Evolutionary conservation across 2,113 vertebrate genomes (phyloP).

Genomic region (Cyanocitta stelleri): DNA sequence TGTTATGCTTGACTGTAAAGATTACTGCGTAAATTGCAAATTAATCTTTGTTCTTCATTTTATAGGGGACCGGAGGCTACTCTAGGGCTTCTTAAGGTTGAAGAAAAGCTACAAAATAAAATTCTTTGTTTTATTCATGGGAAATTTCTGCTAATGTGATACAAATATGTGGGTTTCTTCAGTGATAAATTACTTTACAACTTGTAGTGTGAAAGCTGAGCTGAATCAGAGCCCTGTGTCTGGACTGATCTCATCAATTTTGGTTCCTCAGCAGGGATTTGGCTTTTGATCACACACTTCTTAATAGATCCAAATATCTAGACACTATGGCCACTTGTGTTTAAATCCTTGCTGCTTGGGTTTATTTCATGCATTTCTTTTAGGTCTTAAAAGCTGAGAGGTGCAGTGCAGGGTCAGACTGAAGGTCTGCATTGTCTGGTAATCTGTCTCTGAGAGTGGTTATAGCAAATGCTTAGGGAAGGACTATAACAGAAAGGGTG

Average conservation of each 20-base stretch:
- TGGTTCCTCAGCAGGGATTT: conserved; percentile 39
- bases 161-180: conserved; percentile 37
- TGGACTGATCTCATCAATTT: conserved; percentile 44
- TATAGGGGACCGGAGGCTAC: background rate
- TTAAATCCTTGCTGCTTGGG: conserved; percentile 38
- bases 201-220: conserved; percentile 34
- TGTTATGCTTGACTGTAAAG: conserved; percentile 37
- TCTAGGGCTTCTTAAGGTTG: background rate
- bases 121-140: conserved; percentile 48
- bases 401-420: background rate
- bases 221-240: conserved; percentile 19
- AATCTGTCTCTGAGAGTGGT: background rate
- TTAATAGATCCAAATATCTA: conserved; percentile 17
- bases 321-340: conserved; percentile 26
- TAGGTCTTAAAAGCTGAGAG: conserved; percentile 31
- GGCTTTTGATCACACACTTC: conserved; percentile 36
- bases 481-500: background rate
- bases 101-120: conserved; percentile 37
- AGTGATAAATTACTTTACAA: conserved; percentile 49
- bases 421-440: conserved; percentile 24
- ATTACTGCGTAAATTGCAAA: conserved; percentile 42
- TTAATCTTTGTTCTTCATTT: conserved; percentile 54
- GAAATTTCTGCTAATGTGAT: conserved; percentile 36
- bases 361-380: conserved; percentile 40
- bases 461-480: background rate